phyloP scores from a whole-genome alignment of 1,140 invertebrate genomes.

The Leptinotarsa undecemlineata region DNA sequence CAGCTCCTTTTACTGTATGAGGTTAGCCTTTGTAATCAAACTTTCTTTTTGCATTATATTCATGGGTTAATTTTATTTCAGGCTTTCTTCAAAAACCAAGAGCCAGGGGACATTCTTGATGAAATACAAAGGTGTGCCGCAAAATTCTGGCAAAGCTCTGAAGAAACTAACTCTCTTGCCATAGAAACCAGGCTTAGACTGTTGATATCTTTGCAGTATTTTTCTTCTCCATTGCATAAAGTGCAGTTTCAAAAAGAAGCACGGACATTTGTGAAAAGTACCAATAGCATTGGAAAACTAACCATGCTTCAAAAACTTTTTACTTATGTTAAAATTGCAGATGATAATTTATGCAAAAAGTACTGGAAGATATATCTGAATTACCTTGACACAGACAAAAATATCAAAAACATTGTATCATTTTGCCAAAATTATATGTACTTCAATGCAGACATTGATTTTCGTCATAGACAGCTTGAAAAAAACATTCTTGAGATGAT shows the following conservation, averaged over 20 bases:
- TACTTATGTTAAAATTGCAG: conserved; percentile 56
- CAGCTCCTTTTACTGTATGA: conserved; percentile 42
- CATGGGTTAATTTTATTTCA: conserved; percentile 26
- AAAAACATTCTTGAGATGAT: conserved; percentile 53
- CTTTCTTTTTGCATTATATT: background rate
- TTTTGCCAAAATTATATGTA: conserved; percentile 59
- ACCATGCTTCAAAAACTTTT: conserved; percentile 53
- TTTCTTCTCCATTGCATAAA: conserved; percentile 51
- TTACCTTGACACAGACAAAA: conserved; percentile 43
- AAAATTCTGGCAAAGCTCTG: conserved; percentile 43
- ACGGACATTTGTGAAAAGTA: conserved; percentile 45
- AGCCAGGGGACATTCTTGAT: conserved; percentile 47
- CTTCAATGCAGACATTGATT: conserved; percentile 59
- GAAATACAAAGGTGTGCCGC: conserved; percentile 45
- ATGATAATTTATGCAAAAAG: conserved; percentile 52
- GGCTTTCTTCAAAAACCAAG: conserved; percentile 50
- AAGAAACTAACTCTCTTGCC: conserved; percentile 26
- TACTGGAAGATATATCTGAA: conserved; percentile 55
- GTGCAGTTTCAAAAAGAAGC: conserved; percentile 48
- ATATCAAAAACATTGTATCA: conserved; percentile 49
- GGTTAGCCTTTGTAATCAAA: conserved; percentile 27
- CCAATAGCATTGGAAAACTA: conserved; percentile 38
- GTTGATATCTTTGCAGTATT: conserved; percentile 42
- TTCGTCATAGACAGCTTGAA: conserved; percentile 57
- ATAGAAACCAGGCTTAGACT: conserved; percentile 38